Base-by-base conservation (phyloP, 1,140 invertebrate species). In the Zaprionus kolodkinae region DNA sequence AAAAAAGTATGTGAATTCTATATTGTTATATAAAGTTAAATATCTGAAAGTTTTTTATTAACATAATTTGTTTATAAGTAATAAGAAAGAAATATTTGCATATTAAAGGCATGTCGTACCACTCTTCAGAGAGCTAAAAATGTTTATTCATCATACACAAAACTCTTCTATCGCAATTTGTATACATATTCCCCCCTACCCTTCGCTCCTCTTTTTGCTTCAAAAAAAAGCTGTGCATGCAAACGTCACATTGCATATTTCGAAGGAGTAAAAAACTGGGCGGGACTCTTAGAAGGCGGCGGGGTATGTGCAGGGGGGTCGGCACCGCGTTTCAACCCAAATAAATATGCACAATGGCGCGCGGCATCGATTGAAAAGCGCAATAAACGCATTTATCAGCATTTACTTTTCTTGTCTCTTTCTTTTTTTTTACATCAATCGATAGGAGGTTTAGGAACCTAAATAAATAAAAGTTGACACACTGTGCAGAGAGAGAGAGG, bases 311-410 rank as follows among this genome's bases (percentile, higher is more conserved):
- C n/a, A n/a, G n/a, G 12, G n/a, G 1, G 12, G 36, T 27, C 59
- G 11, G 11, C 3, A 40, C 10, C 17, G 48, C 67, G 45, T 50
- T 50, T 25, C 45, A 83, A 64, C 48, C 64, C 50, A 64, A 83
- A 83, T 83, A 83, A 83, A 83, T 76, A 76, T 79, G 67, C 80
- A 71, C 40, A 77, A 15, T 2, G 63, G 63, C 56, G 17, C 63
- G 65, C 43, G 66, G 45, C 66, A 55, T 52, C 66, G 78, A 83
- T 73, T 84, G 76, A 84, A 83, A 77, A 84, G 72, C 69, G 77
- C 81, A 84, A 84, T 84, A 84, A 84, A 84, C 81, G 81, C 81
- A 84, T 84, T 84, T 84, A 78, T 71, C 81, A 76, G 77, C 73
- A 68, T 54, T 78, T 80, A 75, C 73, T 79, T 83, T 78, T 72